These are phyloP conservation scores for Nymphalis io DNA, from an alignment of 1,140 invertebrate species.

Conservation along the genomic window DNA sequence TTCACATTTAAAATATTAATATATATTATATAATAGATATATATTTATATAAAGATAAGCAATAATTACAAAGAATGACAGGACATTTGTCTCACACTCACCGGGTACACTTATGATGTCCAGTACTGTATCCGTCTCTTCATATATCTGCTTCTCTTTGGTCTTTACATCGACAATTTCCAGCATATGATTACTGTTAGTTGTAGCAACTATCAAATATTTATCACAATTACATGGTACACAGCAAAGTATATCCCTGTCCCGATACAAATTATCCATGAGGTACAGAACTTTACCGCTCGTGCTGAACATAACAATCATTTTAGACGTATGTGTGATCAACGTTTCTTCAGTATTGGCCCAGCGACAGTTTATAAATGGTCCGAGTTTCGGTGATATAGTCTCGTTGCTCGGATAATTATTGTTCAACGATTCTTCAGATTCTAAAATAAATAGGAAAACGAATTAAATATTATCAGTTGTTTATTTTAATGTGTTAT, in stretches of 20 bases:
- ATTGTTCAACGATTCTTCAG: constrained; percentile 60
- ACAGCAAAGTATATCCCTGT: constrained; percentile 57
- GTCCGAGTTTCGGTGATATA: constrained; percentile 51
- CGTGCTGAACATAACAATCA: constrained; percentile 55
- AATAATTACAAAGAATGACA: too few relatives aligned
- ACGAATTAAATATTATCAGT: background rate
- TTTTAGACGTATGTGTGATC: constrained; percentile 60
- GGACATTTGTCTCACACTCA: constrained; percentile 37
- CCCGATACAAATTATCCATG: constrained; percentile 56
- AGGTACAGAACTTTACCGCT: constrained; percentile 47
- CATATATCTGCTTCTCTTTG: constrained; percentile 51
- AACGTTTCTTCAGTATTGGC: constrained; percentile 60
- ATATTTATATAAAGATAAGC: too few relatives aligned
- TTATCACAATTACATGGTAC: constrained; percentile 62
- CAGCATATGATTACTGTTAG: constrained; percentile 42
- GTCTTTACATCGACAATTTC: constrained; percentile 59
- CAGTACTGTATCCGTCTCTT: constrained; percentile 55
- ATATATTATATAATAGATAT: too few relatives aligned
- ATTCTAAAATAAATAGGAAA: constrained; percentile 48
- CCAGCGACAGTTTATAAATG: constrained; percentile 66
- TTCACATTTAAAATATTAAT: too few relatives aligned
- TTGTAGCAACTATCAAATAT: constrained; percentile 51
- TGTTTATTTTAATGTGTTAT: background rate
- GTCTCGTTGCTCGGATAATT: constrained; percentile 52
- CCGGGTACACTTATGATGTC: constrained; percentile 64